Base-by-base conservation (phyloP, 2,113 vertebrate genomes). In the Abramis brama region DNA sequence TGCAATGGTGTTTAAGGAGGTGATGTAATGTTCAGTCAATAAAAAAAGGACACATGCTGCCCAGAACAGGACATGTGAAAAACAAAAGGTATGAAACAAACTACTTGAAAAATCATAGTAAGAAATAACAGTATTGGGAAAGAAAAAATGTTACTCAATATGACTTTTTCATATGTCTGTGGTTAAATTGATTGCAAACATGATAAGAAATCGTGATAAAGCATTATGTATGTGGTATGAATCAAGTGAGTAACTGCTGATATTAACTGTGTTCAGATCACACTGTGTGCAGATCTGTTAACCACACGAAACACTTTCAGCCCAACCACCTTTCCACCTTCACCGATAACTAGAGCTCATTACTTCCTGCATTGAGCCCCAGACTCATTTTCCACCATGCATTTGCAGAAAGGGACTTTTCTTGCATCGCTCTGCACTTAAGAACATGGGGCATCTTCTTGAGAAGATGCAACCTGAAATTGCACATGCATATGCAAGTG, bases 291-390 rank as follows among this genome's bases (percentile, higher is more conserved):
- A 82, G 0, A 82, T 66, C 79, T 47, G 79, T 80, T 80, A 81
- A 82, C 80, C 80, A 70, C 80, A 82, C 45, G 2, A 68, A 70
- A 47, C 60, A 70, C 80, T 82, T 82, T 82, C 79, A 68, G 79
- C 17, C 2, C 19, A 82, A 82, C 79, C 62, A 68, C 79, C 6
- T 25, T 50, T 82, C 79, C 79, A 13, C 62, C 79, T 82, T 82
- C 62, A 82, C 45, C 64, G 23, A 80, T 10, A n/a, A 80, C 19
- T 36, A 62, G 39, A 50, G 27, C 27, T 30, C 27, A 70, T 19
- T 0, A 33, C 55, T 82, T 82, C 80, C 80, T 70, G 80, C 27
- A 82, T 52, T 15, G 19, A 82, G 45, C 80, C 80, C 80, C 80
- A 70, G 9, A 70, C 80, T 82, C 80, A 70, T 70, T 23, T 70